Evolutionary conservation across 1,140 invertebrate species (phyloP).

Genomic region (Penaeus chinensis): DNA sequence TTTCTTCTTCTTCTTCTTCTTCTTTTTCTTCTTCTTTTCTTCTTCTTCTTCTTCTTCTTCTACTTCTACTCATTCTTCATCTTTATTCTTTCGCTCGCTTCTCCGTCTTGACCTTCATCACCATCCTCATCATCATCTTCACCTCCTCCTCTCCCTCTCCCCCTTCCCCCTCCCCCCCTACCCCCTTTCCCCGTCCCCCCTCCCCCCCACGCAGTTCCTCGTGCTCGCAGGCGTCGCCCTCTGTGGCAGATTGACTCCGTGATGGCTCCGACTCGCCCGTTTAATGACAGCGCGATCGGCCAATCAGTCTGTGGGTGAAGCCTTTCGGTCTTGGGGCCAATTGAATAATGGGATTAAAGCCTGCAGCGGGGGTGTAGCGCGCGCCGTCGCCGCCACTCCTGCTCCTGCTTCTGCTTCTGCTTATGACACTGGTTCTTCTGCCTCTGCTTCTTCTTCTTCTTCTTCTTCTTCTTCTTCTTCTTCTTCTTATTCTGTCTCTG

Average conservation of each 20-base stretch:
- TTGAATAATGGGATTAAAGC: conserved; percentile 51
- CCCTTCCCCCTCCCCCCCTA: background rate
- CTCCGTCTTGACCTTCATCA: background rate
- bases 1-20: background rate
- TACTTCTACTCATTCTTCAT: background rate
- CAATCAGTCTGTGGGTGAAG: conserved; percentile 22
- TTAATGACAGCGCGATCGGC: conserved; percentile 42
- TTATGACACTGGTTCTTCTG: too few species aligned
- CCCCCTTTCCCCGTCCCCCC: background rate
- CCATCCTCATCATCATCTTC: background rate
- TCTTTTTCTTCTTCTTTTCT: background rate
- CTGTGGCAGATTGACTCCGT: conserved; percentile 30
- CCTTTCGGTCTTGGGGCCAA: conserved; percentile 43
- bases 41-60: background rate
- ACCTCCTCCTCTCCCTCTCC: background rate
- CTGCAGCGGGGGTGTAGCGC: background rate
- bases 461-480: too few species aligned
- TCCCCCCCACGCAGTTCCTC: background rate
- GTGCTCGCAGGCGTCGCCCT: background rate
- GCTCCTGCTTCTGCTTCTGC: too few species aligned
- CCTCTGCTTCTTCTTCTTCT: too few species aligned
- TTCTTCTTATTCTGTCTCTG: too few species aligned
- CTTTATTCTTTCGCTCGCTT: background rate
- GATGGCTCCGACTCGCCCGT: background rate
- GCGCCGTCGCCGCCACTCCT: too few species aligned